A percentile compares a stretch with the other conserved stretches of the same genome.
These are phyloP conservation scores for Ennomos quercinarius DNA, from an alignment of 2,888 invertebrate species.

Conservation along the genomic window DNA sequence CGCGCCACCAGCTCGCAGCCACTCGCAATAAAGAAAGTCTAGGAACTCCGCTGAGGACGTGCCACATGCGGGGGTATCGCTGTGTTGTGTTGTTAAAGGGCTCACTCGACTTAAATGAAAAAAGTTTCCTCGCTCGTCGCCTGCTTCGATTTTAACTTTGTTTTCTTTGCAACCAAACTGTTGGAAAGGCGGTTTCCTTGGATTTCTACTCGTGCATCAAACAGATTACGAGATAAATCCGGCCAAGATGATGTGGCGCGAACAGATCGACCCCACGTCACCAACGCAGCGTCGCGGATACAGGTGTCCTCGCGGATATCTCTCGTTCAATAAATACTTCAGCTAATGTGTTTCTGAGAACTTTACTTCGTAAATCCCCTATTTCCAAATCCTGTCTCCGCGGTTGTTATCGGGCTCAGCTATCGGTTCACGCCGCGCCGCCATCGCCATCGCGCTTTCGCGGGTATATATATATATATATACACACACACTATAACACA, in stretches of 20 bases:
- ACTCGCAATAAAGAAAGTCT: not conserved
- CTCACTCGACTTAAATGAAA: constrained; percentile 11
- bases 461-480: no score
- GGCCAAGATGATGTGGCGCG: no score
- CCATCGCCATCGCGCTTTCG: not conserved
- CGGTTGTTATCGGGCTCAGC: constrained; percentile 9
- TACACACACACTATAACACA: not conserved
- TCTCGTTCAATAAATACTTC: not conserved
- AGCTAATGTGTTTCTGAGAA: constrained; percentile 7
- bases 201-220: not conserved
- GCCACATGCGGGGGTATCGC: not conserved
- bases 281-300: no score
- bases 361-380: constrained; percentile 9
- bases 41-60: not conserved
- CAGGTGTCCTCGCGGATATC: not conserved
- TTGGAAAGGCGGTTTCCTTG: constrained; percentile 2
- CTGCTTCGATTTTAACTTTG: constrained; percentile 20
- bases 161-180: constrained; percentile 5
- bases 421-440: constrained; percentile 2
- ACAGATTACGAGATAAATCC: constrained; percentile 2
- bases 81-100: constrained; percentile 1
- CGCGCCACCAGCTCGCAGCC: no score
- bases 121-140: constrained; percentile 5
- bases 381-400: constrained; percentile 10
- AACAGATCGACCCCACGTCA: no score